phyloP scores from a whole-genome alignment of 1,140 invertebrate species.

The Lucilia sericata region DNA sequence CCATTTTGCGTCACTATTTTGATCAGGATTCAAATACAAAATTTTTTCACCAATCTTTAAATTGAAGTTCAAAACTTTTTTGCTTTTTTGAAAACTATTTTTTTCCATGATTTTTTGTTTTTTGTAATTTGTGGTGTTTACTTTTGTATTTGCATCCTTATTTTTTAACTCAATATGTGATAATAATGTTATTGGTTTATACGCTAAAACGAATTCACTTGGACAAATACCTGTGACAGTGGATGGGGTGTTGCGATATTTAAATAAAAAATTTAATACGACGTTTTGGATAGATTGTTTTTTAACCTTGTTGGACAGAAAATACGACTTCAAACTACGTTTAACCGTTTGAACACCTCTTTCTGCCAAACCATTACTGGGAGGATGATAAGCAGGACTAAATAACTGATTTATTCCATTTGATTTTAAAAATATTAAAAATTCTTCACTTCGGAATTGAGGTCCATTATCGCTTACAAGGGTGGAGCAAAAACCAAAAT shows the following conservation, averaged over 20 bases:
- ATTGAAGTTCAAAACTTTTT: not conserved
- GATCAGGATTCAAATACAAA: slow-evolving; percentile 6
- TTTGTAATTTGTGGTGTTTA: slow-evolving; percentile 15
- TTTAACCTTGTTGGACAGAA: not conserved
- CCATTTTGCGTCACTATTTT: slow-evolving; percentile 32
- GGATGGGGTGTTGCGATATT: slow-evolving; percentile 24
- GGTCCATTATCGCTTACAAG: too few species aligned
- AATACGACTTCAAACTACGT: slow-evolving; percentile 23
- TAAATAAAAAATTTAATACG: slow-evolving; percentile 35
- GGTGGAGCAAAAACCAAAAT: too few species aligned
- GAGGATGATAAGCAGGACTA: slow-evolving; percentile 31
- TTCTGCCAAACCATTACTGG: slow-evolving; percentile 35
- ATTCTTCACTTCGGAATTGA: too few species aligned
- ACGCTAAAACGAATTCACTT: slow-evolving; percentile 11
- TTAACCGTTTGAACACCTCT: slow-evolving; percentile 36
- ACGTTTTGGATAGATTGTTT: slow-evolving; percentile 1
- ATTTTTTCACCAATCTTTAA: slow-evolving; percentile 26
- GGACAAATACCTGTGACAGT: slow-evolving; percentile 19
- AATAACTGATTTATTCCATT: slow-evolving; percentile 13
- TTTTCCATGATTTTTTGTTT: not conserved
- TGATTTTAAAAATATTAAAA: slow-evolving; percentile 31
- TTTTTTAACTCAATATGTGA: not conserved
- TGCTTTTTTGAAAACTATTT: not conserved
- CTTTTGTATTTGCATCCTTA: not conserved
- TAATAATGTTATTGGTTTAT: slow-evolving; percentile 15